Conservation (phyloP, 2,113 vertebrate genomes). For the Mormyrus lacerda region DNA sequence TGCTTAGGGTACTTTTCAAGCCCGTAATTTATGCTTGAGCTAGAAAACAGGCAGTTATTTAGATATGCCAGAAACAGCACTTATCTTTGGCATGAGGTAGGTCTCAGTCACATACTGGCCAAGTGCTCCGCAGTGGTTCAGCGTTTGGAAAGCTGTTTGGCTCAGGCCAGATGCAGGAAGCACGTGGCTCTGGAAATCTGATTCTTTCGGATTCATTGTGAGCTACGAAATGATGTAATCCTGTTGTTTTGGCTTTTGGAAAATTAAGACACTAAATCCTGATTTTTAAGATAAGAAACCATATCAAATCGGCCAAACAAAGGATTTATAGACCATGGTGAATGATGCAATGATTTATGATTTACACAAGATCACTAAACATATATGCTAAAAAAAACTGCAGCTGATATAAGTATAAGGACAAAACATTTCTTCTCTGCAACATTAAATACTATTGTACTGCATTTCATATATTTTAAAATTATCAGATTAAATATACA, state of each 20-base stretch:
- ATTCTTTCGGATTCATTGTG: background rate
- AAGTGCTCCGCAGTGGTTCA: background rate
- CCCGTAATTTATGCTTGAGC: background rate
- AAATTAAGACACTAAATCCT: background rate
- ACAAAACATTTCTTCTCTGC: background rate
- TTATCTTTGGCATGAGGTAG: background rate
- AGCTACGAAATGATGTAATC: background rate
- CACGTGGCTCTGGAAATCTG: background rate
- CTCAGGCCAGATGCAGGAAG: background rate
- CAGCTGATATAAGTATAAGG: background rate
- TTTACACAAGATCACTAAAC: background rate
- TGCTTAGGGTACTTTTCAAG: background rate
- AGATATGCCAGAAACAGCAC: background rate
- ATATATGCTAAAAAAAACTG: background rate
- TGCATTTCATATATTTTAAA: background rate
- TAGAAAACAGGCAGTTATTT: background rate
- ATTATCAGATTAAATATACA: background rate
- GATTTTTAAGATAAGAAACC: background rate
- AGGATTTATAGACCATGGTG: background rate
- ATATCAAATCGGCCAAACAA: background rate
- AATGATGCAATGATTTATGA: background rate
- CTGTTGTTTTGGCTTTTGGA: background rate
- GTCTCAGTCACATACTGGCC: background rate
- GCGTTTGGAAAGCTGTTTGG: background rate
- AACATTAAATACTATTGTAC: background rate